These are phyloP conservation scores for Patiria miniata DNA, from an alignment of 35 echinoderm and acorn worm genomes.

Conservation along the genomic window DNA sequence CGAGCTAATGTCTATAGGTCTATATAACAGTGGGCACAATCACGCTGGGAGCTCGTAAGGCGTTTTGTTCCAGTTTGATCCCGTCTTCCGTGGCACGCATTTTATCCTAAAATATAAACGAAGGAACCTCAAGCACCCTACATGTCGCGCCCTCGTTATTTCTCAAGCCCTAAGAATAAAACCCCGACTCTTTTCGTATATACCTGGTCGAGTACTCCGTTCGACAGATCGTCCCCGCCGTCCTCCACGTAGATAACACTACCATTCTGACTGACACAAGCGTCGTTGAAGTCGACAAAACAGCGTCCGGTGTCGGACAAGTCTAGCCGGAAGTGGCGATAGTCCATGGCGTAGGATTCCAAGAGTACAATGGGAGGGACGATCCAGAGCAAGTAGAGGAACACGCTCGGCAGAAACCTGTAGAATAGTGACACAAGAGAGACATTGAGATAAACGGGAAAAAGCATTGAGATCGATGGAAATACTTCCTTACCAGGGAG, in stretches of 20 bases:
- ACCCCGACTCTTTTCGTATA: no score
- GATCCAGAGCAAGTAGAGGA: conserved; percentile 75
- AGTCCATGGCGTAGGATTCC: conserved; percentile 58
- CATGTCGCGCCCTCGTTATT: no score
- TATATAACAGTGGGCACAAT: no score
- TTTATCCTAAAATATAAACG: no score
- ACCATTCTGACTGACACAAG: background rate
- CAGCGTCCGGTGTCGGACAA: background rate
- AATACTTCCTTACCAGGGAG: no score
- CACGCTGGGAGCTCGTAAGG: no score
- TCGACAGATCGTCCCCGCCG: background rate
- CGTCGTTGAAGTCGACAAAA: conserved; percentile 31
- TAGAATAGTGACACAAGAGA: conserved; percentile 16
- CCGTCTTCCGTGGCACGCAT: no score
- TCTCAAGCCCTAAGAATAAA: no score
- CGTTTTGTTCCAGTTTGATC: no score
- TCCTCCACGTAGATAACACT: background rate
- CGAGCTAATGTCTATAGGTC: no score
- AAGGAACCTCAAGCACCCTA: no score
- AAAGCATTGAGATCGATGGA: no score
- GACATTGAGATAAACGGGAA: background rate
- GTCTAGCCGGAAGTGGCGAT: conserved; percentile 2
- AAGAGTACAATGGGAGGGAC: conserved; percentile 62
- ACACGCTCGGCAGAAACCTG: conserved; percentile 80
- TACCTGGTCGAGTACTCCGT: conserved; percentile 18